A percentile compares a stretch with the other conserved stretches of the same genome.
Conservation (phyloP, 2,113 vertebrate genomes). For the Caranx ignobilis region DNA sequence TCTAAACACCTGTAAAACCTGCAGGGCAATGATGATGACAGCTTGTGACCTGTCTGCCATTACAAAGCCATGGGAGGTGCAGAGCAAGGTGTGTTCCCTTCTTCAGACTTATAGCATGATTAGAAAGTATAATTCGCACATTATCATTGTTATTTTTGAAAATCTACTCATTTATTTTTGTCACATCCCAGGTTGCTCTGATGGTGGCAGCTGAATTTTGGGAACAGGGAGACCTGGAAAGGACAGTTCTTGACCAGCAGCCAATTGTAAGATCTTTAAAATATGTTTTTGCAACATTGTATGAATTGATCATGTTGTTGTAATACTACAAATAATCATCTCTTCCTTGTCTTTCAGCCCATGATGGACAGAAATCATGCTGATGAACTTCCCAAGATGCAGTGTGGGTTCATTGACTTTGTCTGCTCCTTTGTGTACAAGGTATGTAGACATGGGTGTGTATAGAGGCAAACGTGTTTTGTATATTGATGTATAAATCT, state of each 20-base stretch:
- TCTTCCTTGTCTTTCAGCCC: slow-evolving; percentile 80
- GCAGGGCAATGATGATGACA: slow-evolving; percentile 98
- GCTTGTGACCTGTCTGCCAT: slow-evolving; percentile 95
- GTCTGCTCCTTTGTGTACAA: slow-evolving; percentile 97
- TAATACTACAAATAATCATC: not conserved
- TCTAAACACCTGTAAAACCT: slow-evolving; percentile 2
- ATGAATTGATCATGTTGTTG: not conserved
- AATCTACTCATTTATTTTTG: slow-evolving; percentile 22
- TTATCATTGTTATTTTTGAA: not conserved
- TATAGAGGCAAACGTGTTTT: not conserved
- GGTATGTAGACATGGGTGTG: slow-evolving; percentile 74
- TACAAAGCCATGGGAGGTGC: slow-evolving; percentile 96
- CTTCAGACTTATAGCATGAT: not conserved
- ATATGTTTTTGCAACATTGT: not conserved
- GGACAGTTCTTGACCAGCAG: slow-evolving; percentile 91
- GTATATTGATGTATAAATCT: not conserved
- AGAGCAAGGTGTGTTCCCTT: slow-evolving; percentile 88
- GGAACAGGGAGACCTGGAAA: slow-evolving; percentile 95
- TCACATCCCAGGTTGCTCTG: slow-evolving; percentile 87
- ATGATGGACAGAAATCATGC: slow-evolving; percentile 96
- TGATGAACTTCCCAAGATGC: slow-evolving; percentile 93
- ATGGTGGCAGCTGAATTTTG: slow-evolving; percentile 96
- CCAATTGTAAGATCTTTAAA: slow-evolving; percentile 89
- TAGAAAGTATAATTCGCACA: not conserved
- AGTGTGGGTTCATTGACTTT: slow-evolving; percentile 97